Evolutionary conservation across 1,140 invertebrate species (phyloP).

Genomic region (Philopotamus ludificatus): DNA sequence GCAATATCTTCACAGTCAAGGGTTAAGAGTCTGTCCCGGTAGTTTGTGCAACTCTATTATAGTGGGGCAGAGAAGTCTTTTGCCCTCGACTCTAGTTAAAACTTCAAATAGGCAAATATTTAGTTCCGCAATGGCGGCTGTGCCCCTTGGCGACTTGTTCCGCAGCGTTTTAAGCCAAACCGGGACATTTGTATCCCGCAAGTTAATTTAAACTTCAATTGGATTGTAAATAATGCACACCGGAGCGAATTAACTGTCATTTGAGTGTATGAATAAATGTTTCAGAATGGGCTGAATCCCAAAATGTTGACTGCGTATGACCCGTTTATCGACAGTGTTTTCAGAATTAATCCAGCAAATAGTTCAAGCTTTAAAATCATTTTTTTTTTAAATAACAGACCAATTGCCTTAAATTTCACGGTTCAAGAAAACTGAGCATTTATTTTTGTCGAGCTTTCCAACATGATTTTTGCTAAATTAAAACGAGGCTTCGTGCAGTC

Average conservation of each 20-base stretch:
- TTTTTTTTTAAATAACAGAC: no score
- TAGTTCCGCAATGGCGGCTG: conserved; percentile 10
- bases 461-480: no score
- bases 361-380: no score
- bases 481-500: no score
- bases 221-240: conserved; percentile 8
- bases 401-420: no score
- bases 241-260: not conserved
- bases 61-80: not conserved
- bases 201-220: conserved; percentile 31
- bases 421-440: no score
- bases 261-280: no score
- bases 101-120: conserved; percentile 21
- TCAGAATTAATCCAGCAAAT: no score
- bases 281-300: no score
- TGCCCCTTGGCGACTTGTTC: not conserved
- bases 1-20: not conserved
- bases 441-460: no score
- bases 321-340: no score
- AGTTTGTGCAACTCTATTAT: conserved; percentile 5
- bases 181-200: conserved; percentile 8
- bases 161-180: conserved; percentile 3
- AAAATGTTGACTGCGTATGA: no score
- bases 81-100: conserved; percentile 5
- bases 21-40: not conserved